phyloP scores from a whole-genome alignment of 2,888 invertebrate genomes.

The Panzeria rudis region DNA sequence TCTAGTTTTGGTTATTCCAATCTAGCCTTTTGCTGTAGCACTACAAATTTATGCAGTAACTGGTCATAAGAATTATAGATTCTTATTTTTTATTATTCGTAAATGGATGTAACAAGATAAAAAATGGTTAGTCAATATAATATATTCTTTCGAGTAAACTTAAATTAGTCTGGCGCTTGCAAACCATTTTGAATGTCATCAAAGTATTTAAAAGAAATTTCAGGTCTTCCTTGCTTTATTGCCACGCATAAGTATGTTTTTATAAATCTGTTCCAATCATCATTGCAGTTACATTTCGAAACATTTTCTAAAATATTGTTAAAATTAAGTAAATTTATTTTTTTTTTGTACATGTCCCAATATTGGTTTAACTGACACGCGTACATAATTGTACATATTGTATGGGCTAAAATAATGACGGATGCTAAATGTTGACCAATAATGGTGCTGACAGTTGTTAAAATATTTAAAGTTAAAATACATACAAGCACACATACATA shows the following conservation, averaged over 20 bases:
- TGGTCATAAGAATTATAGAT: too few species aligned
- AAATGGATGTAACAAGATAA: too few species aligned
- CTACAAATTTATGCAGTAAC: too few species aligned
- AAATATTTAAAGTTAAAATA: background rate
- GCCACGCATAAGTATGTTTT: background rate
- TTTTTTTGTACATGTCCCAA: background rate
- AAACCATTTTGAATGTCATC: too few species aligned
- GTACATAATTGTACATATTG: background rate
- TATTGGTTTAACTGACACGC: background rate
- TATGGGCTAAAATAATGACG: conserved; percentile 8
- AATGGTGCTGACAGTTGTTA: conserved; percentile 46
- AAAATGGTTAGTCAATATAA: too few species aligned
- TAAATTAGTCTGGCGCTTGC: too few species aligned
- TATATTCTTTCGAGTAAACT: too few species aligned
- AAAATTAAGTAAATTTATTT: background rate
- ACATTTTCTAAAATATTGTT: background rate
- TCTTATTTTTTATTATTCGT: too few species aligned
- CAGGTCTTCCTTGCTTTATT: background rate
- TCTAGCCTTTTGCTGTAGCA: too few species aligned
- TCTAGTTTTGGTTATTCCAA: too few species aligned
- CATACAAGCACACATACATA: background rate
- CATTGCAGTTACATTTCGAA: background rate
- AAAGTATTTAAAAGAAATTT: background rate
- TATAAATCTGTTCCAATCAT: background rate
- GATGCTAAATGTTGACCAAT: conserved; percentile 40